phyloP scores from a whole-genome alignment of 2,888 invertebrate genomes.

The Leptinotarsa tumamoca region DNA sequence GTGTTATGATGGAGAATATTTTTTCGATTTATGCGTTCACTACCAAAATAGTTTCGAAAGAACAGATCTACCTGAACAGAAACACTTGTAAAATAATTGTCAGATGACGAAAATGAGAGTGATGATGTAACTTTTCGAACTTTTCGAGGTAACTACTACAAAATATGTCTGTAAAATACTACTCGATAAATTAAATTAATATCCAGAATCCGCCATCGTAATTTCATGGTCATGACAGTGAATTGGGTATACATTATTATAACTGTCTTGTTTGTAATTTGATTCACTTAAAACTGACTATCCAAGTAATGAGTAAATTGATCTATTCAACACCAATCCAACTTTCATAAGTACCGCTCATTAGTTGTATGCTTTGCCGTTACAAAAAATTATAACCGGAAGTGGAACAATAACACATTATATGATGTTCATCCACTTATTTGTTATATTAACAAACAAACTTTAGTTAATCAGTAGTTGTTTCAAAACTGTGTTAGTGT shows the following conservation, averaged over 20 bases:
- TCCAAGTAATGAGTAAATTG: background rate
- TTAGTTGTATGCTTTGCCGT: slow-evolving; percentile 5
- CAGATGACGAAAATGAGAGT: no score
- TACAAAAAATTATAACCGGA: slow-evolving; percentile 1
- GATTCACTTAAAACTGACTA: background rate
- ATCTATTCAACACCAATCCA: background rate
- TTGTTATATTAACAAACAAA: background rate
- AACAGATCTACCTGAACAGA: no score
- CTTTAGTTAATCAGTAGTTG: slow-evolving; percentile 4
- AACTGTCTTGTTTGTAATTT: slow-evolving; percentile 2
- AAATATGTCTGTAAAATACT: no score
- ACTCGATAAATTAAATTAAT: no score
- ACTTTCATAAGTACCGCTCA: slow-evolving; percentile 1
- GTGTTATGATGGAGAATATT: no score
- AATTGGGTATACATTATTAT: background rate
- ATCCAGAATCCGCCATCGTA: background rate
- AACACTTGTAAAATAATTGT: no score
- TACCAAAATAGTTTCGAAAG: no score
- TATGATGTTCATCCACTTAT: slow-evolving; percentile 14
- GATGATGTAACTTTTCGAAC: no score
- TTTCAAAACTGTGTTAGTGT: slow-evolving; percentile 20
- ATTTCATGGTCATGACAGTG: background rate
- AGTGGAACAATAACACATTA: slow-evolving; percentile 8
- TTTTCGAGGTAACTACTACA: no score
- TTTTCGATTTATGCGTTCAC: no score